Conservation (phyloP, 1,140 invertebrate species). For the Tetraneura akinire region DNA sequence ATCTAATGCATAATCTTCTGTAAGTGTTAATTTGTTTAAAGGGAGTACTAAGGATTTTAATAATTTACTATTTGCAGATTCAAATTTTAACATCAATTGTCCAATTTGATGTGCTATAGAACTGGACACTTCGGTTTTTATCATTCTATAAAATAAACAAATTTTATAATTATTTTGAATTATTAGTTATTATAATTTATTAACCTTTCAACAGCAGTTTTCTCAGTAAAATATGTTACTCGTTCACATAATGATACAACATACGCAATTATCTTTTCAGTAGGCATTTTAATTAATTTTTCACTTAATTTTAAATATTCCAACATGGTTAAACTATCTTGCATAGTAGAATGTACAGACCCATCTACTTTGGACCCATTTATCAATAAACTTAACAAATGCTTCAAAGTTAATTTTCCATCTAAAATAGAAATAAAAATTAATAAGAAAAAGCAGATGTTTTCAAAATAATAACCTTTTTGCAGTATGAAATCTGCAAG, state of each 20-base stretch:
- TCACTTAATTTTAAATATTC: conserved; percentile 43
- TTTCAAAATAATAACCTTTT: conserved; percentile 24
- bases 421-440: neutral
- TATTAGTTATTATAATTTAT: neutral
- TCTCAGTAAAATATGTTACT: conserved; percentile 22
- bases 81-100: conserved; percentile 5
- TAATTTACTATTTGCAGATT: neutral
- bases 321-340: conserved; percentile 30
- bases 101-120: neutral
- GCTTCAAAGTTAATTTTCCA: conserved; percentile 22
- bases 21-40: conserved; percentile 11
- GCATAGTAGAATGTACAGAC: neutral
- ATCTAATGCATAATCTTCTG: conserved; percentile 17
- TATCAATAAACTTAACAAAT: conserved; percentile 30
- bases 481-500: conserved; percentile 31
- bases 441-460: neutral
- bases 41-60: neutral
- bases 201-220: conserved; percentile 4
- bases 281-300: conserved; percentile 13
- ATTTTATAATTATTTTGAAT: neutral
- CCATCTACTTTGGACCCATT: conserved; percentile 31
- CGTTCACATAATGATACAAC: conserved; percentile 33
- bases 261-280: neutral
- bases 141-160: conserved; percentile 14
- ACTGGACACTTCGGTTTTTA: conserved; percentile 36